Evolutionary conservation across 2,113 vertebrate genomes (phyloP).

Genomic region (Anseranas semipalmata): DNA sequence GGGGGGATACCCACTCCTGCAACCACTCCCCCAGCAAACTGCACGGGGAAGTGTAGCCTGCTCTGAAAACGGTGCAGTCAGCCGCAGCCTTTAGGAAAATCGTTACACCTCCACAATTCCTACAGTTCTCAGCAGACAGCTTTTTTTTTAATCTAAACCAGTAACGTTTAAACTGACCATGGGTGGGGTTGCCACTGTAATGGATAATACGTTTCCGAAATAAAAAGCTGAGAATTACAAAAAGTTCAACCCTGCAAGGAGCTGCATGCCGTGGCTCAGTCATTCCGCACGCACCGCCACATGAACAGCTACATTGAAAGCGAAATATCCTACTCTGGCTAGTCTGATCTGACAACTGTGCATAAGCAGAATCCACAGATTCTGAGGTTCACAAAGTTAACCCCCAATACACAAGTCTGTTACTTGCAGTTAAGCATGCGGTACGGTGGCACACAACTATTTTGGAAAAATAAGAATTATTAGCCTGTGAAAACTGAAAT

Average conservation of each 20-base stretch:
- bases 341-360: background rate
- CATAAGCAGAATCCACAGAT: background rate
- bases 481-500: background rate
- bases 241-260: background rate
- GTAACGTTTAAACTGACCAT: background rate
- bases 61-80: accelerated
- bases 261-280: background rate
- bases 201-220: background rate
- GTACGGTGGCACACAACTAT: background rate
- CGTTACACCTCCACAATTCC: background rate
- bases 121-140: background rate
- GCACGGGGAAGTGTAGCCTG: accelerated
- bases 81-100: background rate
- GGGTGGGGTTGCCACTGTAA: background rate
- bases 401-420: background rate
- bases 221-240: background rate
- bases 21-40: background rate
- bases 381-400: background rate
- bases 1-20: background rate
- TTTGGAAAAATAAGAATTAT: background rate
- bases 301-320: accelerated
- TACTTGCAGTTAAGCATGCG: background rate
- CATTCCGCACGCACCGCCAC: background rate
- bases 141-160: background rate
- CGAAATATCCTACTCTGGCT: background rate